These are phyloP conservation scores for Idaea aversata DNA, from an alignment of 2,888 invertebrate species.

Conservation along the genomic window DNA sequence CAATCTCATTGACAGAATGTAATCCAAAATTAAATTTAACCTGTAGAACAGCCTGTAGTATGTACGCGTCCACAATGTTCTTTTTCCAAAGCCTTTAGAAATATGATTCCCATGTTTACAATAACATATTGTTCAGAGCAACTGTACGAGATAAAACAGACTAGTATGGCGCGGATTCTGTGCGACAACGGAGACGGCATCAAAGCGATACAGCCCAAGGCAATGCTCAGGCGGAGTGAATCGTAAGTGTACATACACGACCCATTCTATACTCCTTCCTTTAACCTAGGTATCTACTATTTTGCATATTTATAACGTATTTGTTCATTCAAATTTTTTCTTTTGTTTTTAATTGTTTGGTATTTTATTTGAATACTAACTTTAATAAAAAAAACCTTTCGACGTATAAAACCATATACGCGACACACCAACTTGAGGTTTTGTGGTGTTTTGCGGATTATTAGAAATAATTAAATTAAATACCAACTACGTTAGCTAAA, in stretches of 20 bases:
- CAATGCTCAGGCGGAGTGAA: constrained; percentile 25
- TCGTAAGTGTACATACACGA: constrained; percentile 26
- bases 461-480: too few species aligned
- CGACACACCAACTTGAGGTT: too few species aligned
- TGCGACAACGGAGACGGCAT: constrained; percentile 86
- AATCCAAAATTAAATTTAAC: too few species aligned
- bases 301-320: neutral
- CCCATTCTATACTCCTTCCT: constrained; percentile 2
- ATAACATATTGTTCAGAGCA: constrained; percentile 28
- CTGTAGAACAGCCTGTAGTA: too few species aligned
- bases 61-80: neutral
- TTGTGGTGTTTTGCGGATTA: too few species aligned
- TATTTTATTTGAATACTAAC: too few species aligned
- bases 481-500: too few species aligned
- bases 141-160: constrained; percentile 81
- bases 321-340: neutral
- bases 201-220: constrained; percentile 61
- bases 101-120: neutral
- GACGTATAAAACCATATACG: too few species aligned
- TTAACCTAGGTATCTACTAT: neutral
- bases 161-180: constrained; percentile 84
- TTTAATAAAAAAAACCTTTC: too few species aligned
- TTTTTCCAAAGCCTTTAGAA: neutral
- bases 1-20: too few species aligned
- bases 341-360: neutral